These are phyloP conservation scores for Lochmaea crataegi DNA, from an alignment of 2,888 invertebrate genomes.

Conservation along the genomic window DNA sequence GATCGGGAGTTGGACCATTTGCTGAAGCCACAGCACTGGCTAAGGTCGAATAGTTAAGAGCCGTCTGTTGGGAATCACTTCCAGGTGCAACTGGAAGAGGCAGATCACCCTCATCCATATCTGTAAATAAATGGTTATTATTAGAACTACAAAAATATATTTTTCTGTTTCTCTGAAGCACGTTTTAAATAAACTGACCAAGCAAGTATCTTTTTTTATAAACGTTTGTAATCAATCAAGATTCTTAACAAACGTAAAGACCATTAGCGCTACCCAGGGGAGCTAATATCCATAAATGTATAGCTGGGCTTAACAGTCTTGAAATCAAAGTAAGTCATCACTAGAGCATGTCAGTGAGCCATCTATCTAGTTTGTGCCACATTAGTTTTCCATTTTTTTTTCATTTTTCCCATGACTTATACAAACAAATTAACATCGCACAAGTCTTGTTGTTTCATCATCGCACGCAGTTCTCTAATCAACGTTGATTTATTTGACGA, in stretches of 20 bases:
- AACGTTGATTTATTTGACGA: conserved; percentile 55
- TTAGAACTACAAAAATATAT: not conserved
- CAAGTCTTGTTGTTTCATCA: conserved; percentile 55
- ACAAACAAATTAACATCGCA: conserved; percentile 62
- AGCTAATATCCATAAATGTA: conserved; percentile 30
- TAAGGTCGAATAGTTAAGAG: conserved; percentile 84
- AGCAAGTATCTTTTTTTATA: not conserved
- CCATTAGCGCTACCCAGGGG: conserved; percentile 38
- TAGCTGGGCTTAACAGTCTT: conserved; percentile 27
- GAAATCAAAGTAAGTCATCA: conserved; percentile 50
- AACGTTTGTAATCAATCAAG: conserved; percentile 15
- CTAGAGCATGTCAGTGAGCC: conserved; percentile 53
- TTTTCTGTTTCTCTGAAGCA: not conserved
- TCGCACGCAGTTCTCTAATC: conserved; percentile 49
- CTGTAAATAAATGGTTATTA: conserved; percentile 61
- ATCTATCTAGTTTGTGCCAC: conserved; percentile 55
- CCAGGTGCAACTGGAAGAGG: conserved; percentile 70
- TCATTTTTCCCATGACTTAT: conserved; percentile 56
- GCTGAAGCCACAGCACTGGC: conserved; percentile 73
- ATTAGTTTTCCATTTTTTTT: conserved; percentile 56
- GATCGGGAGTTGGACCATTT: conserved; percentile 68
- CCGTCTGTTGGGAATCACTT: conserved; percentile 74
- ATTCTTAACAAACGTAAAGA: not conserved
- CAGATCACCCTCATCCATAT: conserved; percentile 81
- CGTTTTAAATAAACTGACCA: not conserved